Evolutionary conservation across 2,113 vertebrate genomes (phyloP), one percentile per base, ranked within the genome.

Genomic region (Muscicapa adusta): DNA sequence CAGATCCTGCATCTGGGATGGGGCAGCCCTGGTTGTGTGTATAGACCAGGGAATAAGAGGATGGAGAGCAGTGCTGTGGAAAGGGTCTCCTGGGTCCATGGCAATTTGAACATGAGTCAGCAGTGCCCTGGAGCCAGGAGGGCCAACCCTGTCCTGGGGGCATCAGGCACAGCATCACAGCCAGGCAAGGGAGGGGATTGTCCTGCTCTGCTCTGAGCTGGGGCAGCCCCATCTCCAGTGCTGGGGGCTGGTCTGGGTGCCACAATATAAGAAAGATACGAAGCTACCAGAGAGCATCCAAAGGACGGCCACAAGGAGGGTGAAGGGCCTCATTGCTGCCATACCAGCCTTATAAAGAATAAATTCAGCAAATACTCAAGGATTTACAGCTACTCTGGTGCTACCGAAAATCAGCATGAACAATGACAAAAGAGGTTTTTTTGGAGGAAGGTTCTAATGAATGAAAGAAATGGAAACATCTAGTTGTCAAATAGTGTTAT

Each of bases 101-200:
- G 0, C 9, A 76, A 36, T 18, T 1, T 38, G 18, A 45, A 18
- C 4, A 1, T 12, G 36, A 60, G 9, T 0, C 62, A 75, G 61
- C 31, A 75, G 31, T 26, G 20, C 17, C 31, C 61, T 50, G 43
- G 31, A 76, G 61, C 62, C 71, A 51, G 53, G 9, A 85, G 53
- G 17, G 22, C 6, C 72, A 36, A 0, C 1, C 7, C 0, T 33
- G 45, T 28, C 72, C 53, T 60, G 33, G 14, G 20, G 0, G 2
- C 22, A 60, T 26, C 36, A 67, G 71, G 61, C 6, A 58, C 34
- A 50, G 17, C 36, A 43, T 18, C 48, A 50, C 25, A 51, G 14
- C 14, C 0, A 0, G 36, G 11, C 6, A 33, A 36, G 26, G 53
- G 45, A 76, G 33, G 18, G 31, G 26, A 60, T 28, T 51, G 33